Percentiles rank a stretch among this genome's conserved stretches.
Conservation (phyloP, 2,113 vertebrate genomes). For the Callocephalon fimbriatum region DNA sequence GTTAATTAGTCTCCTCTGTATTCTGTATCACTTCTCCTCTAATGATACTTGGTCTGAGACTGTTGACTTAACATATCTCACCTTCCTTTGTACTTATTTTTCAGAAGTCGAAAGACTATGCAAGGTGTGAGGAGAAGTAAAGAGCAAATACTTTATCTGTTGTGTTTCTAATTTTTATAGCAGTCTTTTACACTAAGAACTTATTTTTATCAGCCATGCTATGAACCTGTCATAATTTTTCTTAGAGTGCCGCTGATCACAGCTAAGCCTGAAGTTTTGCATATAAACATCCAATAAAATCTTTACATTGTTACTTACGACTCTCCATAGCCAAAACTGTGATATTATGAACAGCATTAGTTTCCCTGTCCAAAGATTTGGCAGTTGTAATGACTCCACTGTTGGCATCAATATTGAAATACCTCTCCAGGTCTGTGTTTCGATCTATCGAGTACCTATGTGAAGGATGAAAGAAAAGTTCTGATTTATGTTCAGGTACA, state of each 20-base stretch:
- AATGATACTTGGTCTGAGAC: neutral
- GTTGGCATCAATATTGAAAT: constrained; percentile 94
- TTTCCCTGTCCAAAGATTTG: constrained; percentile 92
- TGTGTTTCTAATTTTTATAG: neutral
- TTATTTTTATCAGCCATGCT: neutral
- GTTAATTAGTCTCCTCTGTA: neutral
- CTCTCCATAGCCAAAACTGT: constrained; percentile 95
- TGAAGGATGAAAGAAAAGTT: constrained; percentile 39
- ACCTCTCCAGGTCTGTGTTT: constrained; percentile 96
- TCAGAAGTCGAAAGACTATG: neutral
- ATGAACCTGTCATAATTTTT: neutral
- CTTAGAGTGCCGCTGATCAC: neutral
- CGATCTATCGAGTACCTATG: constrained; percentile 95
- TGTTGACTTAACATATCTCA: neutral
- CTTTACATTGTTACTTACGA: constrained; percentile 82
- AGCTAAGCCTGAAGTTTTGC: neutral
- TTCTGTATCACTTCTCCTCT: neutral
- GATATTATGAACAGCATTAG: constrained; percentile 92
- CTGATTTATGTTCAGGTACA: constrained; percentile 23
- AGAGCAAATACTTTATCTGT: neutral
- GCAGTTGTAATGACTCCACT: constrained; percentile 94
- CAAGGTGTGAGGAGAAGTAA: neutral
- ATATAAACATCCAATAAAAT: neutral
- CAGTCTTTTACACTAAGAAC: neutral
- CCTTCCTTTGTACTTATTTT: neutral